phyloP scores from a whole-genome alignment of 2,113 vertebrate genomes.

The Merops nubicus region DNA sequence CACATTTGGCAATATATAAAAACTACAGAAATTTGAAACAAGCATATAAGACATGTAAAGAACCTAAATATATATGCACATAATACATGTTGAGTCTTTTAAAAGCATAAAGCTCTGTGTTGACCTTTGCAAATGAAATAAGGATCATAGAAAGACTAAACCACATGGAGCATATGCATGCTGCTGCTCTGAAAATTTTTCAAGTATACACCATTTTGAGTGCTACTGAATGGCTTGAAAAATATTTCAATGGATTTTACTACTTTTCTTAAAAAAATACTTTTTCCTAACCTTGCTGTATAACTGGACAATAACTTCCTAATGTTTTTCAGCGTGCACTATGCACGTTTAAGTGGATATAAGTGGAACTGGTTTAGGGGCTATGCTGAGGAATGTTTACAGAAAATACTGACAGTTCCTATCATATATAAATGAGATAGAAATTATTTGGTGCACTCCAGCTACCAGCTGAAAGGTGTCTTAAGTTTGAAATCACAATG shows the following conservation, averaged over 20 bases:
- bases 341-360: neutral
- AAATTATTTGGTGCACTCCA: neutral
- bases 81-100: neutral
- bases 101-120: neutral
- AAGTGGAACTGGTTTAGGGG: neutral
- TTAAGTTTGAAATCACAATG: neutral
- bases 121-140: slow-evolving; percentile 17
- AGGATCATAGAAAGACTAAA: neutral
- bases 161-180: neutral
- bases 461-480: neutral
- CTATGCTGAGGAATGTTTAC: neutral
- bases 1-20: neutral
- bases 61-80: neutral
- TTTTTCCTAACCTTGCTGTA: neutral
- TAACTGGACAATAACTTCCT: neutral
- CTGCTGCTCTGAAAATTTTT: slow-evolving; percentile 23
- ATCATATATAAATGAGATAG: neutral
- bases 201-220: neutral
- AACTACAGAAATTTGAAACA: neutral
- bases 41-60: neutral
- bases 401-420: neutral
- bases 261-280: neutral
- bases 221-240: neutral
- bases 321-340: neutral
- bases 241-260: neutral